A percentile compares a stretch with the other conserved stretches of the same genome.
Conservation (phyloP, 2,113 vertebrate genomes). For the Mormyrus iriodes region DNA sequence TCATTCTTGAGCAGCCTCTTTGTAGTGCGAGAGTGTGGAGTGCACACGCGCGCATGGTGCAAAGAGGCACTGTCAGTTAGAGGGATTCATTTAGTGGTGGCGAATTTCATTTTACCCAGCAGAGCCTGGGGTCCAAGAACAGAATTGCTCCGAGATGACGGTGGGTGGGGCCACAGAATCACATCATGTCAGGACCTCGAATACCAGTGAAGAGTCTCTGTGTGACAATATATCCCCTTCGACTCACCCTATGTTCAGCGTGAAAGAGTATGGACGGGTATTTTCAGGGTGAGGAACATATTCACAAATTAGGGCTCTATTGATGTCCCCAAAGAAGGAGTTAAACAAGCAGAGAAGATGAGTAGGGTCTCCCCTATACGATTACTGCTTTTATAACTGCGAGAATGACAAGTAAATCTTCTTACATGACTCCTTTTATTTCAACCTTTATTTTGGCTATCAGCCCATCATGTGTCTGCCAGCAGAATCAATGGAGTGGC, state of each 20-base stretch:
- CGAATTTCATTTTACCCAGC: not conserved
- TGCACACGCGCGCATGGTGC: not conserved
- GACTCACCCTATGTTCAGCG: not conserved
- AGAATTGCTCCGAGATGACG: not conserved
- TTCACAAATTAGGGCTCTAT: not conserved
- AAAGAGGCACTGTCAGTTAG: not conserved
- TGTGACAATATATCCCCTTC: not conserved
- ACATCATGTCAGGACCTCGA: not conserved
- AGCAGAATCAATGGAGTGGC: conserved; percentile 28
- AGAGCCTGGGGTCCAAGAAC: not conserved
- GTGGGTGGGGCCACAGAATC: not conserved
- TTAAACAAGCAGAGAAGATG: conserved; percentile 15
- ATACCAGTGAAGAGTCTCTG: not conserved
- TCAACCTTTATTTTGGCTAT: conserved; percentile 22
- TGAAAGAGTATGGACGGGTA: not conserved
- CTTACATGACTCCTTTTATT: not conserved
- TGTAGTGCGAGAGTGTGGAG: not conserved
- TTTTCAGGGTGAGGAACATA: not conserved
- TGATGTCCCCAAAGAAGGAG: not conserved
- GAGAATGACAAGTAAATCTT: conserved; percentile 24
- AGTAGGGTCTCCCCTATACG: not conserved
- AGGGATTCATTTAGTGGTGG: not conserved
- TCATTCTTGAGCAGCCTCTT: not conserved
- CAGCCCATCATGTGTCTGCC: conserved; percentile 28
- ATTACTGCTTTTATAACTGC: conserved; percentile 17